Percentiles rank a stretch among this genome's conserved stretches.
These are phyloP conservation scores for Gymnothorax reevesii DNA, from an alignment of 2,797 vertebrate species.

Conservation along the genomic window DNA sequence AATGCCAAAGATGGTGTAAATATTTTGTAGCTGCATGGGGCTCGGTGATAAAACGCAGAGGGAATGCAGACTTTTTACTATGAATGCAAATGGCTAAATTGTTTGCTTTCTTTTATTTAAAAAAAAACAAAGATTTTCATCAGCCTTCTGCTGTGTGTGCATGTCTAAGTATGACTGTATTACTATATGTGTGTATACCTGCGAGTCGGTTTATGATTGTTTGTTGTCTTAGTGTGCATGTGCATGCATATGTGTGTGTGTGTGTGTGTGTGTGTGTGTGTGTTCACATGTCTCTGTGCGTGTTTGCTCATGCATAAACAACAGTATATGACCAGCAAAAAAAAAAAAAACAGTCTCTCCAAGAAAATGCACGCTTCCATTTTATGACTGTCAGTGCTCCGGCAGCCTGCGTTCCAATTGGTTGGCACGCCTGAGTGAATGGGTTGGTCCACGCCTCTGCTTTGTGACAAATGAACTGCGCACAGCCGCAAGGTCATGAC, in stretches of 20 bases:
- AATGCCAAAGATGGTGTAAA: conserved; percentile 54
- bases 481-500: conserved; percentile 61
- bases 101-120: conserved; percentile 42
- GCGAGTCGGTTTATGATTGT: conserved; percentile 20
- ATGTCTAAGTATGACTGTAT: background rate
- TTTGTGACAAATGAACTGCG: conserved; percentile 66
- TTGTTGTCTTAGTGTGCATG: conserved; percentile 3
- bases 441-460: conserved; percentile 42
- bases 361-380: conserved; percentile 43
- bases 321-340: conserved; percentile 11
- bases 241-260: conserved; percentile 14
- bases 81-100: conserved; percentile 48
- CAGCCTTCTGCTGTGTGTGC: conserved; percentile 17
- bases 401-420: conserved; percentile 36
- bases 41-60: conserved; percentile 47
- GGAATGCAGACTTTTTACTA: conserved; percentile 45
- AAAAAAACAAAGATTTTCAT: conserved; percentile 27
- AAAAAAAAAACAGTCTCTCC: conserved; percentile 49
- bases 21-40: conserved; percentile 26
- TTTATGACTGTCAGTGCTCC: conserved; percentile 44
- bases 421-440: conserved; percentile 36
- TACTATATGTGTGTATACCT: conserved; percentile 25
- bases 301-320: conserved; percentile 24
- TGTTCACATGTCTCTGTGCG: conserved; percentile 27
- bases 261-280: background rate